These are phyloP conservation scores for Icerya purchasi DNA, from an alignment of 2,888 invertebrate species.

Conservation along the genomic window DNA sequence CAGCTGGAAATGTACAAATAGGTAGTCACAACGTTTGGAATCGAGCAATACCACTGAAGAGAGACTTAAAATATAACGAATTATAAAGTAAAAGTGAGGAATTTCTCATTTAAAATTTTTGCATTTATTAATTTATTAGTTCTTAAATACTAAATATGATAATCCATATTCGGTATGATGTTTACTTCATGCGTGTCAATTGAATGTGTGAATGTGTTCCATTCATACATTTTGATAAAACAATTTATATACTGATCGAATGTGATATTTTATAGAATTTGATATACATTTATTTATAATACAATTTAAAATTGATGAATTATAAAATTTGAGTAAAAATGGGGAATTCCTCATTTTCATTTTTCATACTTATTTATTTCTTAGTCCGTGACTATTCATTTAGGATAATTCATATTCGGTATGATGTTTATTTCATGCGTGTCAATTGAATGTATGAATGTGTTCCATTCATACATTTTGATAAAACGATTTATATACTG, in stretches of 20 bases:
- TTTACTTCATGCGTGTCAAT: conserved; percentile 12
- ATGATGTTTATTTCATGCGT: conserved; percentile 10
- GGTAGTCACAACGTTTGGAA: too few species aligned
- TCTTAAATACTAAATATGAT: not conserved
- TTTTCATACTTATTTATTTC: not conserved
- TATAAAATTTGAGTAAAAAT: not conserved
- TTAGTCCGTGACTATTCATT: not conserved
- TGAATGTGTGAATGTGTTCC: conserved; percentile 4
- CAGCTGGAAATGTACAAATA: too few species aligned
- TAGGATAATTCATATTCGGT: not conserved
- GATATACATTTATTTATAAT: conserved; percentile 15
- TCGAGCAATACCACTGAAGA: too few species aligned
- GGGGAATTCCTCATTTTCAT: not conserved
- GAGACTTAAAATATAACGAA: too few species aligned
- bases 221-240: too few species aligned
- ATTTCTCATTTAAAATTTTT: not conserved
- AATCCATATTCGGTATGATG: not conserved
- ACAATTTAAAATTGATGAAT: not conserved
- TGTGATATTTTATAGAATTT: too few species aligned
- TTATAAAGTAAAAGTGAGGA: not conserved
- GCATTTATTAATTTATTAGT: not conserved
- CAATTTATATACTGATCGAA: too few species aligned
- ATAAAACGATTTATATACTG: too few species aligned
- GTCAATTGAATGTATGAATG: conserved; percentile 9
- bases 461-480: too few species aligned